These are phyloP conservation scores for Orientallactaga bullata DNA, from an alignment of 2,113 vertebrate species.

Conservation along the genomic window DNA sequence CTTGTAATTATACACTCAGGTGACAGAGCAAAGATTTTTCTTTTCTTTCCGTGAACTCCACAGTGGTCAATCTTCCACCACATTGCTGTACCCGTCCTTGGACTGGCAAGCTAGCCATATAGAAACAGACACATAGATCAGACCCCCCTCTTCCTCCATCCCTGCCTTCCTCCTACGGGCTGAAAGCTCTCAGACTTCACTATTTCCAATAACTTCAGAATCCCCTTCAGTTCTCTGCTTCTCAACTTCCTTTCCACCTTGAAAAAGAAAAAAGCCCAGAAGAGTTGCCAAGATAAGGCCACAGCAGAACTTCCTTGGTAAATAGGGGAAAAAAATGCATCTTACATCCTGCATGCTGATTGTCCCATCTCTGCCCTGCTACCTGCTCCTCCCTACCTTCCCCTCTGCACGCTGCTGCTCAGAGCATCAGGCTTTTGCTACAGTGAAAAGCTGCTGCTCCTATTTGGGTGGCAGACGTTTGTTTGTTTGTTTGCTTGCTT, in stretches of 20 bases:
- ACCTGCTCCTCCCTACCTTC: too few species aligned
- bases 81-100: neutral
- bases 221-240: neutral
- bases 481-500: neutral
- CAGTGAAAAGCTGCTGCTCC: neutral
- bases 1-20: neutral
- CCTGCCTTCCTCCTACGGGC: neutral
- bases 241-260: neutral
- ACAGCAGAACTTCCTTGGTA: constrained; percentile 17
- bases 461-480: neutral
- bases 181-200: neutral
- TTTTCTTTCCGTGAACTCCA: constrained; percentile 10
- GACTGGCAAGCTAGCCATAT: neutral
- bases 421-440: neutral
- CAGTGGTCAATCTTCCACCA: neutral
- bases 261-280: neutral
- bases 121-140: constrained; percentile 1
- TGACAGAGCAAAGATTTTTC: neutral
- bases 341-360: neutral
- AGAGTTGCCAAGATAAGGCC: constrained; percentile 3
- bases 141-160: neutral
- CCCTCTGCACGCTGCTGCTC: neutral
- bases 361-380: neutral
- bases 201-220: neutral
- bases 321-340: neutral